Percentiles rank a stretch among this genome's conserved stretches.
Evolutionary conservation across 2,888 invertebrate genomes (phyloP).

Genomic region (Xanthorhoe designata): DNA sequence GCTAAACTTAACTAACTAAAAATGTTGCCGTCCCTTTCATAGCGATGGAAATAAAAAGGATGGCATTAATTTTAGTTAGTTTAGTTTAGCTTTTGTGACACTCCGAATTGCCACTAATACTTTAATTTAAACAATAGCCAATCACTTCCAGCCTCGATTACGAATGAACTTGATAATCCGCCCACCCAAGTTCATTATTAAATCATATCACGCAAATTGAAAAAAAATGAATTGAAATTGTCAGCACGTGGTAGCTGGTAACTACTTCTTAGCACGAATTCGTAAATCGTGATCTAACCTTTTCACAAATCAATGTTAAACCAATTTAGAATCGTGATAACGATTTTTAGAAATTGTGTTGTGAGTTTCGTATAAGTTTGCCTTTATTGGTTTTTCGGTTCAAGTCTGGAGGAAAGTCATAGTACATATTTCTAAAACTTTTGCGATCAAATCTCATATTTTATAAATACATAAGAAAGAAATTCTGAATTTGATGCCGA

Average conservation of each 20-base stretch:
- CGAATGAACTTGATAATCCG: slow-evolving; percentile 42
- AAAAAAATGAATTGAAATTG: slow-evolving; percentile 40
- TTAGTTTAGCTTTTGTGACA: too few relatives aligned
- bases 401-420: background rate
- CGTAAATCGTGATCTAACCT: slow-evolving; percentile 36
- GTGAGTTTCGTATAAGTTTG: background rate
- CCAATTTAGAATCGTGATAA: slow-evolving; percentile 29
- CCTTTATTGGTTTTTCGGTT: background rate
- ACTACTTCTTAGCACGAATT: slow-evolving; percentile 36
- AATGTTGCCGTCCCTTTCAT: too few relatives aligned
- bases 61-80: too few relatives aligned
- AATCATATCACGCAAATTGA: slow-evolving; percentile 46
- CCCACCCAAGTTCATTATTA: slow-evolving; percentile 38
- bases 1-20: too few relatives aligned
- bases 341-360: slow-evolving; percentile 24
- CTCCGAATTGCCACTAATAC: too few relatives aligned
- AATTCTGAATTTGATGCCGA: too few relatives aligned
- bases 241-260: slow-evolving; percentile 35
- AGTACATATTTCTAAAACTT: background rate
- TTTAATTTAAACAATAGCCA: background rate
- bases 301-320: slow-evolving; percentile 42
- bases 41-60: too few relatives aligned
- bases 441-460: too few relatives aligned
- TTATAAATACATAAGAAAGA: too few relatives aligned
- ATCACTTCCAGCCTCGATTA: slow-evolving; percentile 40